A percentile compares a stretch with the other conserved stretches of the same genome.
Evolutionary conservation across 2,113 vertebrate species (phyloP).

Genomic region (Crotalus helleri): DNA sequence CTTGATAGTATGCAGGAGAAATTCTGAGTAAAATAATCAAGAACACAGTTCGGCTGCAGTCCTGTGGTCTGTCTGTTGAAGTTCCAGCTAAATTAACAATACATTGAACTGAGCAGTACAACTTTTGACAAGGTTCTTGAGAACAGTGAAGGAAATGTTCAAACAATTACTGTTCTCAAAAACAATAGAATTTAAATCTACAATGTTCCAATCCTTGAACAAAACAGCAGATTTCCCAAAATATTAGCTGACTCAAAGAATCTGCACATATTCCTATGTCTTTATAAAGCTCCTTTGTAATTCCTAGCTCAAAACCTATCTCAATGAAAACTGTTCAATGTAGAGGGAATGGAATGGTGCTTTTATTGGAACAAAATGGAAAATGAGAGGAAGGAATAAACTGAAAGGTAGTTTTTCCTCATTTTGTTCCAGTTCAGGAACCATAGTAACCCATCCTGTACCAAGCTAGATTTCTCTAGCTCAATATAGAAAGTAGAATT

Average conservation of each 20-base stretch:
- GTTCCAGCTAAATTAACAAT: neutral
- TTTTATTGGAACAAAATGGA: neutral
- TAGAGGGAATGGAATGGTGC: neutral
- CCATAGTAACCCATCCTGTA: neutral
- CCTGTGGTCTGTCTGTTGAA: neutral
- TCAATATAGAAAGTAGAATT: neutral
- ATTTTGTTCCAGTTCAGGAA: neutral
- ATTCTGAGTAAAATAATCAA: neutral
- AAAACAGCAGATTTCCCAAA: neutral
- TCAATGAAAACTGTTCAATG: neutral
- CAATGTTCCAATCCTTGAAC: neutral
- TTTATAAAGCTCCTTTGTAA: neutral
- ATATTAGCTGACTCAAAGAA: too few relatives aligned
- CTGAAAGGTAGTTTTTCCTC: neutral
- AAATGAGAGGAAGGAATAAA: neutral
- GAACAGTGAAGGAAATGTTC: neutral
- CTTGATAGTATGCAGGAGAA: neutral
- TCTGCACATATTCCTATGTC: too few relatives aligned
- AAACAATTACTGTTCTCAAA: neutral
- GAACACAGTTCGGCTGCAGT: neutral
- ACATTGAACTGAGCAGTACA: neutral
- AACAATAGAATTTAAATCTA: neutral
- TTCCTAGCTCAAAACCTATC: neutral
- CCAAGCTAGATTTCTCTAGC: neutral
- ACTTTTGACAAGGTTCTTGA: neutral